Percentiles rank a stretch among this genome's conserved stretches.
These are phyloP conservation scores for Notolabrus celidotus DNA, from an alignment of 2,797 vertebrate genomes.

Conservation along the genomic window DNA sequence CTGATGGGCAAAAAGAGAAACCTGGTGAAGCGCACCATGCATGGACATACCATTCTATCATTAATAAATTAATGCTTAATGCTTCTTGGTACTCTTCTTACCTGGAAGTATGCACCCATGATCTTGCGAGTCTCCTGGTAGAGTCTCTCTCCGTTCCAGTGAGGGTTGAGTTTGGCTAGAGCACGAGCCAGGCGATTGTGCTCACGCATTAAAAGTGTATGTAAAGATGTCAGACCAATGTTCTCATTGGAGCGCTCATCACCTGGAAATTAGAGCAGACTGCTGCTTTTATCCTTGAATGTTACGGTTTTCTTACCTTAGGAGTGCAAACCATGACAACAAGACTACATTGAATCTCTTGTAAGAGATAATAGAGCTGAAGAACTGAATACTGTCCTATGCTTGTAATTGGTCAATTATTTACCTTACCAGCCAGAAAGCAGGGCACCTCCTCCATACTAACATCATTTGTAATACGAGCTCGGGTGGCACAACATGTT, in stretches of 20 bases:
- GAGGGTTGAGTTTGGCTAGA: conserved; percentile 85
- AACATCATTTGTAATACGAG: conserved; percentile 42
- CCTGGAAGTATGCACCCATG: conserved; percentile 87
- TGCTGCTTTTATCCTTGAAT: not conserved
- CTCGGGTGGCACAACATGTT: conserved; percentile 87
- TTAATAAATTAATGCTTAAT: not conserved
- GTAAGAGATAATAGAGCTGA: not conserved
- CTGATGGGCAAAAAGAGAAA: conserved; percentile 37
- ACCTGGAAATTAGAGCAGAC: conserved; percentile 73
- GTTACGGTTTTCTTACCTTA: not conserved
- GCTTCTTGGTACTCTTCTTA: conserved; percentile 43
- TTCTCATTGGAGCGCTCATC: conserved; percentile 87
- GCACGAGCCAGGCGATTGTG: conserved; percentile 88
- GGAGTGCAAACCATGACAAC: not conserved
- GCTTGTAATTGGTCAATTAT: not conserved
- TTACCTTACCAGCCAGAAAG: conserved; percentile 86
- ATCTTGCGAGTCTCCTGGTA: conserved; percentile 92
- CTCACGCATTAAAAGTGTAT: conserved; percentile 89
- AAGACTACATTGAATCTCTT: too few relatives aligned
- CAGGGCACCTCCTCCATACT: conserved; percentile 83
- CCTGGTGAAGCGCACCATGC: not conserved
- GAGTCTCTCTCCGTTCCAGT: conserved; percentile 88
- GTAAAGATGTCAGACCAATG: conserved; percentile 82
- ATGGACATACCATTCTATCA: not conserved
- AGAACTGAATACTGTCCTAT: not conserved